Percentiles rank a stretch among this genome's conserved stretches.
Evolutionary conservation across 2,797 vertebrate species (phyloP).

Genomic region (Alosa sapidissima): DNA sequence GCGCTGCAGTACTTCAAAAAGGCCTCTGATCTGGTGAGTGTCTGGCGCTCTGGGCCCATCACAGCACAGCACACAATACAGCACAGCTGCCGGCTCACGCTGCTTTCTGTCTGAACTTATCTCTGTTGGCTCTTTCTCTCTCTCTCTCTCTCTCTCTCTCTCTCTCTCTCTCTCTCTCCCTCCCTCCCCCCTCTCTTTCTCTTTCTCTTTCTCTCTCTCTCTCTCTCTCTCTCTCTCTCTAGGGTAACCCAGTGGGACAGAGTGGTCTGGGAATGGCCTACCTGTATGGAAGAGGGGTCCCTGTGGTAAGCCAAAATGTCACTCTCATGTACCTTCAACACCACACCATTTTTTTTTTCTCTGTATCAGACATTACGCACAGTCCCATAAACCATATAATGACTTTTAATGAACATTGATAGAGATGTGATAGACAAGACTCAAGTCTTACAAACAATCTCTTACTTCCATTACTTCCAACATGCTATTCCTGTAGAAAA

Average conservation of each 20-base stretch:
- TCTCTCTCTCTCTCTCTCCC: not conserved
- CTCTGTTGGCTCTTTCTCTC: not conserved
- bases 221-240: slow-evolving; percentile 16
- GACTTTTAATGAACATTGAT: too few species aligned
- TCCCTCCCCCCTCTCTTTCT: not conserved
- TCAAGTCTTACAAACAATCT: too few species aligned
- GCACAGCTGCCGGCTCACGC: not conserved
- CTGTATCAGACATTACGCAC: not conserved
- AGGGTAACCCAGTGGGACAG: slow-evolving; percentile 98
- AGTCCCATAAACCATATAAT: not conserved
- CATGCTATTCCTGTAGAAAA: too few species aligned
- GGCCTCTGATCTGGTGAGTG: slow-evolving; percentile 92
- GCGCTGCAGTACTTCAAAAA: slow-evolving; percentile 98
- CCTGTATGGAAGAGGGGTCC: slow-evolving; percentile 92
- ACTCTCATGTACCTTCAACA: not conserved
- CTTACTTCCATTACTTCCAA: too few species aligned
- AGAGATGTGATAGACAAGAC: too few species aligned
- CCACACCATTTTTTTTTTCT: not conserved
- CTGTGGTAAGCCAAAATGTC: slow-evolving; percentile 81
- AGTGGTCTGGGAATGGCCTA: slow-evolving; percentile 98
- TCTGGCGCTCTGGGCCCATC: not conserved
- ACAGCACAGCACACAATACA: not conserved
- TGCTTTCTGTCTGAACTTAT: not conserved
- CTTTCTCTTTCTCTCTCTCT: not conserved
- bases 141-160: not conserved